A percentile compares a stretch with the other conserved stretches of the same genome.
Evolutionary conservation across 1,140 invertebrate genomes (phyloP).

Genomic region (Camponotus vicinus): DNA sequence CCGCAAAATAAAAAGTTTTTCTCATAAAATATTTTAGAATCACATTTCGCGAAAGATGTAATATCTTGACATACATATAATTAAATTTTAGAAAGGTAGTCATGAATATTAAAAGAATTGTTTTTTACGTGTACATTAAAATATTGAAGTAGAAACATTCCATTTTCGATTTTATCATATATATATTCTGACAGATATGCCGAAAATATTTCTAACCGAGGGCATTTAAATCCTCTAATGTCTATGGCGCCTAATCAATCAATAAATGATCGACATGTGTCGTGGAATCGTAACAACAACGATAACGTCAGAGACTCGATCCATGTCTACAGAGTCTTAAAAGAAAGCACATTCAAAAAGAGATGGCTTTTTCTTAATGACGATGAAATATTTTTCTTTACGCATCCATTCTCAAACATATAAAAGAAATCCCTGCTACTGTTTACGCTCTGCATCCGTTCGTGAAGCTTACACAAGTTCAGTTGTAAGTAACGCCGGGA

Average conservation of each 20-base stretch:
- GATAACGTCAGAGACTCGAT: not conserved
- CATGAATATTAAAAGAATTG: too few species aligned
- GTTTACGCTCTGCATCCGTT: conserved; percentile 17
- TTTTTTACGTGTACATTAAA: not conserved
- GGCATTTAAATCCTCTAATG: not conserved
- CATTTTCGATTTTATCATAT: not conserved
- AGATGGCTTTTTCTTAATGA: conserved; percentile 34
- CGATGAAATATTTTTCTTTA: conserved; percentile 20
- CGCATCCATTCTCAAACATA: not conserved
- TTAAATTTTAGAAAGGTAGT: not conserved
- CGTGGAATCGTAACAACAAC: not conserved
- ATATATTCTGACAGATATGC: not conserved
- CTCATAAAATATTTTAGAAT: not conserved
- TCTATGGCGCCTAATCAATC: conserved; percentile 5
- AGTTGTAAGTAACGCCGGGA: conserved; percentile 73
- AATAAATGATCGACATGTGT: not conserved
- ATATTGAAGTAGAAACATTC: not conserved
- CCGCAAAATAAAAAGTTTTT: not conserved
- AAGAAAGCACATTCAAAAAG: conserved; percentile 5
- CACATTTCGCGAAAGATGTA: not conserved
- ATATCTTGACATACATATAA: not conserved
- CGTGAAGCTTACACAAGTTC: conserved; percentile 75
- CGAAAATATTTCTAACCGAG: not conserved
- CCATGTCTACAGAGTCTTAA: conserved; percentile 38
- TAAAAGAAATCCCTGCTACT: conserved; percentile 69